Conservation (phyloP, 2,888 invertebrate genomes). For the Clitarchus hookeri region DNA sequence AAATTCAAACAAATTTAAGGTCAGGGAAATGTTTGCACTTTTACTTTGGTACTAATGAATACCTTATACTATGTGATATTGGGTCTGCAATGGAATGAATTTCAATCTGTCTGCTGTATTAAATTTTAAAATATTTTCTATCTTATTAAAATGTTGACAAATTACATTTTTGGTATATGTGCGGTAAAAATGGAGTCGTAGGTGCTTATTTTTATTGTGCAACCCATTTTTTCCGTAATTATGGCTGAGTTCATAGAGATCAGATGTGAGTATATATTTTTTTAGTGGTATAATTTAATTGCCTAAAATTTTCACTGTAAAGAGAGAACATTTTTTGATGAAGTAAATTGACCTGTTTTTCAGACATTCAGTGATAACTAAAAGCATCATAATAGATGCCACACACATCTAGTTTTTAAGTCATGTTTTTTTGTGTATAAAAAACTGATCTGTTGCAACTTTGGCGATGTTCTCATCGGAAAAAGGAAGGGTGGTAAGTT, state of each 20-base stretch:
- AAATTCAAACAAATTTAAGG: too few species aligned
- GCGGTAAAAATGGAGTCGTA: neutral
- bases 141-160: neutral
- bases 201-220: slow-evolving; percentile 16
- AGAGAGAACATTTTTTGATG: neutral
- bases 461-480: neutral
- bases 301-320: neutral
- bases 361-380: too few species aligned
- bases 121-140: neutral
- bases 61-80: too few species aligned
- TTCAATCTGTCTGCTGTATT: neutral
- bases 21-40: too few species aligned
- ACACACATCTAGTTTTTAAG: too few species aligned
- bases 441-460: neutral
- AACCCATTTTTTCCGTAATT: slow-evolving; percentile 1
- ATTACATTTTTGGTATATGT: neutral
- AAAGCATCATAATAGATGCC: too few species aligned
- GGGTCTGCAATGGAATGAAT: neutral
- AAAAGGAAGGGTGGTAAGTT: neutral
- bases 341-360: neutral
- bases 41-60: too few species aligned
- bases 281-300: neutral
- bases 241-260: neutral
- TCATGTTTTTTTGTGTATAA: neutral
- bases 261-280: neutral